Evolutionary conservation across 64 coral and sea anemone genomes (phyloP).

Genomic region (Dendronephthya gigantea): DNA sequence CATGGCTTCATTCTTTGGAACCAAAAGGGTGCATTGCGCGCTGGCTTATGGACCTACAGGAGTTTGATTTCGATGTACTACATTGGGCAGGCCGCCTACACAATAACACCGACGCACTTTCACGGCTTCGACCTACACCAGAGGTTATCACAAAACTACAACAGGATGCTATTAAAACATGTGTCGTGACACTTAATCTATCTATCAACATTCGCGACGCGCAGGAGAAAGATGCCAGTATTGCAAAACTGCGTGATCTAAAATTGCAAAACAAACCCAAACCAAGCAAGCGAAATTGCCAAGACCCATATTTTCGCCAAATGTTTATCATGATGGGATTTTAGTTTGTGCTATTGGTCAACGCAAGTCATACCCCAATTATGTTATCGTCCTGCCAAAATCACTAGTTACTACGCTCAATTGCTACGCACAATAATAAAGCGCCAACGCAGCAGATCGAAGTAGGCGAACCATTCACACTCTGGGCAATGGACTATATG

Average conservation of each 20-base stretch:
- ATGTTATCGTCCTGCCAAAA: background rate
- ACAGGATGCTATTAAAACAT: too few relatives aligned
- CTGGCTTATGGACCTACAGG: conserved; percentile 35
- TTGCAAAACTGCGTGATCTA: too few relatives aligned
- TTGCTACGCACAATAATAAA: conserved; percentile 15
- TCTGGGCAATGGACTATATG: too few relatives aligned
- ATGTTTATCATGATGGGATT: background rate
- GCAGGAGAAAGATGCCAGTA: too few relatives aligned
- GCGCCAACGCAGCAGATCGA: background rate
- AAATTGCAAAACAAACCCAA: background rate
- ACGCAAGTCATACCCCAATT: background rate
- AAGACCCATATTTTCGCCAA: background rate
- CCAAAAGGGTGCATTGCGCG: conserved; percentile 20
- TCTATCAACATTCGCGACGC: too few relatives aligned
- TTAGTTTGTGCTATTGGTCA: background rate
- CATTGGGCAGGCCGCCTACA: background rate
- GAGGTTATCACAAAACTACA: background rate
- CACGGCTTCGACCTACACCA: background rate
- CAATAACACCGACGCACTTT: conserved; percentile 6
- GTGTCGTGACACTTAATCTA: too few relatives aligned
- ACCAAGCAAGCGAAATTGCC: background rate
- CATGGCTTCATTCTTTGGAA: conserved; percentile 29
- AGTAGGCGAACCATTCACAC: background rate
- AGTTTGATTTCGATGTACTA: conserved; percentile 20
- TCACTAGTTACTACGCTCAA: background rate